Conservation (phyloP, 2,797 vertebrate genomes). For the Anguilla pacifica region DNA sequence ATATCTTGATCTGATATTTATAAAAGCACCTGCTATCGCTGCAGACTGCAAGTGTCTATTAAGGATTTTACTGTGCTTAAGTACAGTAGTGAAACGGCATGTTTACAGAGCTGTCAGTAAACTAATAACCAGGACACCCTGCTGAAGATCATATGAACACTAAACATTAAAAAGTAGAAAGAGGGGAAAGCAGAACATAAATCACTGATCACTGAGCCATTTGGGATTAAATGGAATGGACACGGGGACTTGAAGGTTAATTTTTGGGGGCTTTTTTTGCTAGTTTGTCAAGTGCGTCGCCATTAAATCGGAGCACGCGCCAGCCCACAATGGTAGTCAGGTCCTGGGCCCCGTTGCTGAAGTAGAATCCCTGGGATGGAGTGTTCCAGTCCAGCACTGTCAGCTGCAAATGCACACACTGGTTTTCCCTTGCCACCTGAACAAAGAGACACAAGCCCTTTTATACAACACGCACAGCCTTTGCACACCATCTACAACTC, state of each 20-base stretch:
- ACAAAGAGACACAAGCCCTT: not conserved
- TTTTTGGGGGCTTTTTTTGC: slow-evolving; percentile 56
- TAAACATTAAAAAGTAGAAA: too few species aligned
- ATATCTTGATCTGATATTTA: too few species aligned
- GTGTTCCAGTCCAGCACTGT: slow-evolving; percentile 78
- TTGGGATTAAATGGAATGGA: too few species aligned
- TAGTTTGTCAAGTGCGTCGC: slow-evolving; percentile 63
- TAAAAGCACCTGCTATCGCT: too few species aligned
- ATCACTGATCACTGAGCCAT: too few species aligned
- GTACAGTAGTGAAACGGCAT: too few species aligned
- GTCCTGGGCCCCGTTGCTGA: slow-evolving; percentile 73
- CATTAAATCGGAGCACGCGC: slow-evolving; percentile 74
- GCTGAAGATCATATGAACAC: too few species aligned
- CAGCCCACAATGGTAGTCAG: slow-evolving; percentile 76
- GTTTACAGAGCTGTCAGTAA: too few species aligned
- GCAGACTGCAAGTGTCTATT: too few species aligned
- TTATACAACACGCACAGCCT: not conserved
- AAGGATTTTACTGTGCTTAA: too few species aligned
- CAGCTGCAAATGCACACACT: slow-evolving; percentile 74
- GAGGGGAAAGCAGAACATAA: too few species aligned
- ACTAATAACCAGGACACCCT: too few species aligned
- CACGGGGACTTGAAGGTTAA: not conserved
- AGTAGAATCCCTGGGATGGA: slow-evolving; percentile 73
- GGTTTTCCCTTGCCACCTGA: slow-evolving; percentile 71
- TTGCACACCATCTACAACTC: not conserved